Base-by-base conservation (phyloP, 2,888 invertebrate genomes). In the Globia sparganii region DNA sequence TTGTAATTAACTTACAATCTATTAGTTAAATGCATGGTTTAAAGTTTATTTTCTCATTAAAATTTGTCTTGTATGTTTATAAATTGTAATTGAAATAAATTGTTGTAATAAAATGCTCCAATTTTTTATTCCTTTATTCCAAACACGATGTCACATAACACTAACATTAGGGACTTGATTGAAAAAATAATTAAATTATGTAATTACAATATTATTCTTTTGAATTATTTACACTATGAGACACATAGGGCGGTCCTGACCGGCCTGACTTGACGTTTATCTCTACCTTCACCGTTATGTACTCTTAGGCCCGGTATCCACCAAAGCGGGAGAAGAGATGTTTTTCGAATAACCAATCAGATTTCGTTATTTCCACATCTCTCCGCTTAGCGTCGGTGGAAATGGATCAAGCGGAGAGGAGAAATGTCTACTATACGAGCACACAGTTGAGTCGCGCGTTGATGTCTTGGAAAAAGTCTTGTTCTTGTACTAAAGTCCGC, bases 61-160 rank as follows among this genome's bases (percentile, higher is more conserved):
- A 80, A 75, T 64, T 81, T 83, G 78, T 84, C 76, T 85, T 83
- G 65, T 83, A 81, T 80, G 79, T 89, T 64, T 89, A 88, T 88
- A 86, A 86, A 77, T 78, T 77, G 64, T 84, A 86, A 83, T 84
- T 85, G 75, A 89, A 90, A 85, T 87, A 87, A 86, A 86, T 79
- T 83, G 83, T 83, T 88, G 68, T 80, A 81, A 62, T 77, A 71
- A 68, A 64, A 43, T 77, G 61, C 53, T 46, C 3, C 46, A 40
- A n/a, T 2, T 68, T 70, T 65, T 72, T 61, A 58, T 80, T 68
- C 25, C 4, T 43, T 56, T 58, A 9, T 8, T 21, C 40, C 31
- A 25, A 56, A 62, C 25, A 58, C 28, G 15, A 40, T 61, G 25
- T 34, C 28, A 37, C 80, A 59, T 37, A 49, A 31, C 28, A 40